Conservation (phyloP, 1,140 invertebrate genomes). For the Stenopsyche tienmushanensis region DNA sequence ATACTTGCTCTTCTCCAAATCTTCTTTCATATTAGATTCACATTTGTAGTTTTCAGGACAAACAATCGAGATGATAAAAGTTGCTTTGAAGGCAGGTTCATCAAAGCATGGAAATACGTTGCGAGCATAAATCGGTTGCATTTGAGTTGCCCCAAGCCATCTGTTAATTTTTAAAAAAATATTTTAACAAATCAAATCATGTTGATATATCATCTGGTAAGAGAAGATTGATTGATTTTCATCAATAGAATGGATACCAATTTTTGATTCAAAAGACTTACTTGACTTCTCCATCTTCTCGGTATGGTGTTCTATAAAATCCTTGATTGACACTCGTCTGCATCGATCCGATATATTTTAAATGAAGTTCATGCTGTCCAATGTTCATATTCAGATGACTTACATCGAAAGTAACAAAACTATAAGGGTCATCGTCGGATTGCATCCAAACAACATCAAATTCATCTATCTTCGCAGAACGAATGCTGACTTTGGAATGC, state of each 20-base stretch:
- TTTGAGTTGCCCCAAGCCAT: conserved; percentile 82
- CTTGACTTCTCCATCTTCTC: conserved; percentile 52
- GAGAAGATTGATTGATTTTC: neutral
- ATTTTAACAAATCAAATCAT: no score
- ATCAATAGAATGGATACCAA: neutral
- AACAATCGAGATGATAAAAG: conserved; percentile 79
- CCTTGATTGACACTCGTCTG: conserved; percentile 57
- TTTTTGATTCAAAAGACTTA: conserved; percentile 41
- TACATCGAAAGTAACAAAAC: conserved; percentile 46
- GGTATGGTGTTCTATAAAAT: conserved; percentile 66
- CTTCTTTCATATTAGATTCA: conserved; percentile 46
- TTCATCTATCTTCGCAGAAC: conserved; percentile 20
- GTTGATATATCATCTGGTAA: no score
- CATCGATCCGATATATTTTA: conserved; percentile 51
- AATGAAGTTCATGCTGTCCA: conserved; percentile 43
- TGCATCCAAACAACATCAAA: conserved; percentile 37
- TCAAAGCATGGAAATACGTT: conserved; percentile 94
- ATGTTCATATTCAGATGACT: conserved; percentile 31
- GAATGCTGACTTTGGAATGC: conserved; percentile 3
- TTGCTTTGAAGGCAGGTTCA: conserved; percentile 88
- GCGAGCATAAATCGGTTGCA: conserved; percentile 83
- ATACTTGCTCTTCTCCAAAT: no score
- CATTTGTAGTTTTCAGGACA: conserved; percentile 55
- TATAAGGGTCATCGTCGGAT: conserved; percentile 44
- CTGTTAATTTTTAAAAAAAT: no score